phyloP scores from a whole-genome alignment of 2,888 invertebrate genomes.

The Gordius sp. region DNA sequence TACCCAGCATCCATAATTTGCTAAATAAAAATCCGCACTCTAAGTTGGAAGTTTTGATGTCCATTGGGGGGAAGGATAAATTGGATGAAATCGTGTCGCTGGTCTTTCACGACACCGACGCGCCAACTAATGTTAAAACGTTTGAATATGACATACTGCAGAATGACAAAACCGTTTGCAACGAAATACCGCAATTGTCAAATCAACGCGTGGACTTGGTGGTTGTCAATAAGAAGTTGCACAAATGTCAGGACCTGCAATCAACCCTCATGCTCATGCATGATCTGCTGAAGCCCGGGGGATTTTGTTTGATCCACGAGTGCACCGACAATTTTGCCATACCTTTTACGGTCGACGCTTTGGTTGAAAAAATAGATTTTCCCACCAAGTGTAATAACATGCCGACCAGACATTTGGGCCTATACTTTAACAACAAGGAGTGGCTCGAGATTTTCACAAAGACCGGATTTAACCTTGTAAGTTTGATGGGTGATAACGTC shows the following conservation, averaged over 20 bases:
- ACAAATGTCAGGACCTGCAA: background rate
- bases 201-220: background rate
- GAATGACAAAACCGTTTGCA: background rate
- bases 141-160: background rate
- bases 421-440: constrained; percentile 23
- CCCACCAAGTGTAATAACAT: constrained; percentile 19
- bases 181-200: background rate
- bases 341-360: constrained; percentile 22
- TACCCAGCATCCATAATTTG: background rate
- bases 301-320: constrained; percentile 29
- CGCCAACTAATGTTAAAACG: background rate
- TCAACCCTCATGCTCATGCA: background rate
- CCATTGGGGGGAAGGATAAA: background rate
- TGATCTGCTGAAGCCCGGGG: background rate
- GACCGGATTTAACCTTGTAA: constrained; percentile 23
- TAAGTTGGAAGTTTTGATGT: background rate
- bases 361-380: background rate
- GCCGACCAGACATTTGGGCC: constrained; percentile 21
- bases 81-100: background rate
- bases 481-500: constrained; percentile 15
- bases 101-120: background rate
- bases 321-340: constrained; percentile 26
- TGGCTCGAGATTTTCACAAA: constrained; percentile 22
- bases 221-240: background rate
- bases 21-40: background rate